phyloP scores from a whole-genome alignment of 2,113 vertebrate species.

The Stigmatopora nigra region DNA sequence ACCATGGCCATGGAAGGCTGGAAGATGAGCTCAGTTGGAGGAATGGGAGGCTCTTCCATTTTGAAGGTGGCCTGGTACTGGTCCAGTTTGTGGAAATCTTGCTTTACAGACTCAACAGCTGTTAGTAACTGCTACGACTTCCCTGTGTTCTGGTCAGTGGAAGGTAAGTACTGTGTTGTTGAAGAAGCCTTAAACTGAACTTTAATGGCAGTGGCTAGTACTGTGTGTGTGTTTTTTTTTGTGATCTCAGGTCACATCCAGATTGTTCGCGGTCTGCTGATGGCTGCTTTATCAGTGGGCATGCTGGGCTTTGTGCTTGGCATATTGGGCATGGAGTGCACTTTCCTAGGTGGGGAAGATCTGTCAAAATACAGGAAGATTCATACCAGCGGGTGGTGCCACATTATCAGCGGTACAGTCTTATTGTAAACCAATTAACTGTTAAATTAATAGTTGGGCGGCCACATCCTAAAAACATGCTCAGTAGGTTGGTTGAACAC shows the following conservation, averaged over 20 bases:
- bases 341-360: slow-evolving; percentile 67
- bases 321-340: slow-evolving; percentile 73
- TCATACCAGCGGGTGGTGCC: slow-evolving; percentile 57
- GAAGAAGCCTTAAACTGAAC: neutral
- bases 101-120: slow-evolving; percentile 84
- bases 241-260: slow-evolving; percentile 57
- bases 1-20: slow-evolving; percentile 92
- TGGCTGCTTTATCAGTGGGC: slow-evolving; percentile 58
- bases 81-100: slow-evolving; percentile 90
- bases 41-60: slow-evolving; percentile 73
- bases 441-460: neutral
- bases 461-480: too few relatives aligned
- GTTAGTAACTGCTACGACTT: slow-evolving; percentile 89
- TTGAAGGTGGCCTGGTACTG: slow-evolving; percentile 87
- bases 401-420: slow-evolving; percentile 59
- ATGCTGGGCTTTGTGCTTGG: slow-evolving; percentile 69
- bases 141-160: slow-evolving; percentile 86
- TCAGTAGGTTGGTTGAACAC: too few relatives aligned
- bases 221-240: slow-evolving; percentile 11
- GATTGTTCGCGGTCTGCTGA: slow-evolving; percentile 68
- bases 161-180: slow-evolving; percentile 68
- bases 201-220: neutral
- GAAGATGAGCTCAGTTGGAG: slow-evolving; percentile 84
- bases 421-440: neutral
- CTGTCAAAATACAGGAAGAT: slow-evolving; percentile 61